Conservation (phyloP, 2,113 vertebrate species). For the Lepidothrix coronata region DNA sequence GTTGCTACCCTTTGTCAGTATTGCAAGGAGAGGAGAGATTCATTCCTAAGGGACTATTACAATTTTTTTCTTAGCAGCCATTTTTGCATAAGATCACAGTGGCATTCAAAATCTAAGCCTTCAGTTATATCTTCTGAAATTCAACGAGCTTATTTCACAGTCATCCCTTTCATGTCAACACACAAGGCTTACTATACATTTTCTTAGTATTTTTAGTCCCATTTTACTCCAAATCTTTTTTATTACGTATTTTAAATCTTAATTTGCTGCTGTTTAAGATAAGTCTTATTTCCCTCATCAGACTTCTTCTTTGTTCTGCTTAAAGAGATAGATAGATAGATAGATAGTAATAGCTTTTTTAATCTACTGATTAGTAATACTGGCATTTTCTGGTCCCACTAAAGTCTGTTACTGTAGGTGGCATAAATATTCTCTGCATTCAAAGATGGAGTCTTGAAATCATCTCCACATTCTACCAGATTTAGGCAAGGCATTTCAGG, state of each 20-base stretch:
- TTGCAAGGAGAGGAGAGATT: neutral
- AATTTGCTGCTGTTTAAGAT: neutral
- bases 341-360: neutral
- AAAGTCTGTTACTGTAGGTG: neutral
- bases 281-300: neutral
- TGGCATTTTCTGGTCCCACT: neutral
- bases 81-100: neutral
- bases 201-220: neutral
- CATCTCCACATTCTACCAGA: neutral
- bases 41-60: neutral
- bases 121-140: neutral
- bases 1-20: neutral
- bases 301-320: neutral
- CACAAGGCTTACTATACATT: neutral
- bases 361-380: neutral
- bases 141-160: neutral
- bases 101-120: neutral
- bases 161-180: neutral
- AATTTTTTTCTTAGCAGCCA: neutral
- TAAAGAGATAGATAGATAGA: neutral
- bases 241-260: neutral
- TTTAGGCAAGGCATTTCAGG: neutral
- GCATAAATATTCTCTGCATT: neutral
- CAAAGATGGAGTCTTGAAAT: neutral
- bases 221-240: neutral